A percentile compares a stretch with the other conserved stretches of the same genome.
These are phyloP conservation scores for Dynastes tityus DNA, from an alignment of 2,888 invertebrate species.

Conservation along the genomic window DNA sequence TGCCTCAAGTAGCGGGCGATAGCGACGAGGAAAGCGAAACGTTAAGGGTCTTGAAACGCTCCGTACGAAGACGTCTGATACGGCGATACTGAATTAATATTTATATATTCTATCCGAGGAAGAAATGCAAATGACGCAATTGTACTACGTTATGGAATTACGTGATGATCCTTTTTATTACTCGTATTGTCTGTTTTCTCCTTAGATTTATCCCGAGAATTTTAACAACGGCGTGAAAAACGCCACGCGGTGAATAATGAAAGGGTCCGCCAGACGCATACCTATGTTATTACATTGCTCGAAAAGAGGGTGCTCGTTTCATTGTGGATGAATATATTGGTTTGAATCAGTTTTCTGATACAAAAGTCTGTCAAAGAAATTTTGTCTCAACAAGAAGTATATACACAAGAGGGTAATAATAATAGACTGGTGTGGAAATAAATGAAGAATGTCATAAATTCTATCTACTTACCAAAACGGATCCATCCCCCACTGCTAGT, in stretches of 20 bases:
- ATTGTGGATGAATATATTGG: background rate
- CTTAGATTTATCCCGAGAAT: slow-evolving; percentile 50
- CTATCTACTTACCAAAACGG: no score
- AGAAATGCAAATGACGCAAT: slow-evolving; percentile 61
- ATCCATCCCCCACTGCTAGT: no score
- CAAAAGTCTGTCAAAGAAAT: background rate
- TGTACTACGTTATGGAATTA: slow-evolving; percentile 59
- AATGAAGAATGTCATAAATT: no score
- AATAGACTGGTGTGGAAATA: no score
- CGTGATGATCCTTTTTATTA: slow-evolving; percentile 60
- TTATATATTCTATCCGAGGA: slow-evolving; percentile 59
- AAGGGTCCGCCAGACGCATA: slow-evolving; percentile 35
- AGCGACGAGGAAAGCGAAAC: slow-evolving; percentile 11
- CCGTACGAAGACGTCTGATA: slow-evolving; percentile 24
- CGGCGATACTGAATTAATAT: slow-evolving; percentile 57
- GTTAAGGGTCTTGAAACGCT: slow-evolving; percentile 20
- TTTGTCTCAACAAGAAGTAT: no score
- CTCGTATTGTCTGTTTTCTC: slow-evolving; percentile 51
- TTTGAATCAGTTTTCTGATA: background rate
- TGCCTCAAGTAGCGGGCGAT: background rate
- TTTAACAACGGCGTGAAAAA: slow-evolving; percentile 46
- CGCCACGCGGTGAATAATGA: slow-evolving; percentile 45
- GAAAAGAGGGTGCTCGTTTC: background rate
- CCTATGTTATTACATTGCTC: slow-evolving; percentile 7
- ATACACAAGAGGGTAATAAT: no score